Base-by-base conservation (phyloP, 2,888 invertebrate species). In the Drosophila neotestacea region DNA sequence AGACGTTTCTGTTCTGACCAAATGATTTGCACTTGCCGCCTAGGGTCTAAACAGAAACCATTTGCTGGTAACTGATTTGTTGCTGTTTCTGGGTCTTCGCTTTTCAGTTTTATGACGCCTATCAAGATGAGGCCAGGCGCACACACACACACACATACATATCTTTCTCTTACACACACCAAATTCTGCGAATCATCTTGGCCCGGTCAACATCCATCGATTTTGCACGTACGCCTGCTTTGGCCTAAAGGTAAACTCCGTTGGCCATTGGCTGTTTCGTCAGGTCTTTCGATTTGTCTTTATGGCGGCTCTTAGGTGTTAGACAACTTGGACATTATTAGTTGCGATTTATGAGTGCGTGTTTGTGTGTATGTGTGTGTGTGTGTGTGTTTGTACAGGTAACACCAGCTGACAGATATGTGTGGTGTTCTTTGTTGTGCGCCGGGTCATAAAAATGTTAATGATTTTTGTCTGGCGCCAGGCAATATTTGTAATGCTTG, bases 401-500 rank as follows among this genome's bases (percentile, higher is more conserved):
- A 87, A 87, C 79, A 54, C 62, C 73, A 80, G 70, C 78, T 79
- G 86, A 88, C 73, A 73, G 85, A 85, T 87, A 62, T 85, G 74
- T 75, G 70, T 73, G 77, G 86, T 85, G 86, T 75, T 85, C 88
- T 89, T 89, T 85, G 89, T 88, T 89, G 83, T 83, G 51, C 71
- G 86, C 64, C 83, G 86, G 73, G 78, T 80, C 84, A 88, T 90
- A 88, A 88, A 88, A 89, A 89, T 89, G 88, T 86, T 88, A 90
- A 90, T 90, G 90, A 79, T 83, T 88, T 88, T 79, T 78, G 90
- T 84, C 88, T 88, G 88, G 88, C 88, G 88, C 88, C 88, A 88
- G 81, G 79, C 88, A 80, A 83, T 75, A 81, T 73, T 73, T 90
- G 88, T 88, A 88, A 88, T 88, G 76, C 83, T 88, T 88, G 88